These are phyloP conservation scores for Tiaroga cobitis DNA, from an alignment of 2,797 vertebrate species.

Conservation along the genomic window DNA sequence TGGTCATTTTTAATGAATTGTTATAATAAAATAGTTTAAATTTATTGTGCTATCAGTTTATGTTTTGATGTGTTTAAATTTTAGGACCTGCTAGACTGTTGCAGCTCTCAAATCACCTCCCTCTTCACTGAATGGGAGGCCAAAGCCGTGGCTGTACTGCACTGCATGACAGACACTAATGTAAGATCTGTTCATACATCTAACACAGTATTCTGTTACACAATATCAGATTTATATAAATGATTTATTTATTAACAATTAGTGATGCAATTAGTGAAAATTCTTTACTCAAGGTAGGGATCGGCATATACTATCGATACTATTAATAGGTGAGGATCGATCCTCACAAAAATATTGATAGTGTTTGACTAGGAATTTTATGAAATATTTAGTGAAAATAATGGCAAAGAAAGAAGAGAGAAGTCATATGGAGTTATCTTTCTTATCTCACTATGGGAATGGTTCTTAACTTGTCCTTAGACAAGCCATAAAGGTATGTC, in stretches of 20 bases:
- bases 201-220: neutral
- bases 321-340: neutral
- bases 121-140: conserved; percentile 96
- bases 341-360: neutral
- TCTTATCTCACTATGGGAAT: neutral
- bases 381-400: neutral
- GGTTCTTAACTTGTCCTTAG: neutral
- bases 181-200: conserved; percentile 75
- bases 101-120: conserved; percentile 85
- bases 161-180: conserved; percentile 87
- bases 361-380: neutral
- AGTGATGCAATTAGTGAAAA: neutral
- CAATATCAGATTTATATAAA: neutral
- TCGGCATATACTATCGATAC: neutral
- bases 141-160: conserved; percentile 90
- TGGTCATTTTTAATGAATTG: neutral
- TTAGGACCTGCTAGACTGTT: conserved; percentile 90
- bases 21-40: neutral
- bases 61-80: neutral
- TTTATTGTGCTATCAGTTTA: neutral
- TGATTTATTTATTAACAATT: neutral
- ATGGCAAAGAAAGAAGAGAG: neutral
- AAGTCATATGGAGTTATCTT: neutral
- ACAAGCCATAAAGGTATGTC: neutral
- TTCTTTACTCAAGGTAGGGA: neutral